These are phyloP conservation scores for Centropus bengalensis DNA, from an alignment of 2,113 vertebrate species.

Conservation along the genomic window DNA sequence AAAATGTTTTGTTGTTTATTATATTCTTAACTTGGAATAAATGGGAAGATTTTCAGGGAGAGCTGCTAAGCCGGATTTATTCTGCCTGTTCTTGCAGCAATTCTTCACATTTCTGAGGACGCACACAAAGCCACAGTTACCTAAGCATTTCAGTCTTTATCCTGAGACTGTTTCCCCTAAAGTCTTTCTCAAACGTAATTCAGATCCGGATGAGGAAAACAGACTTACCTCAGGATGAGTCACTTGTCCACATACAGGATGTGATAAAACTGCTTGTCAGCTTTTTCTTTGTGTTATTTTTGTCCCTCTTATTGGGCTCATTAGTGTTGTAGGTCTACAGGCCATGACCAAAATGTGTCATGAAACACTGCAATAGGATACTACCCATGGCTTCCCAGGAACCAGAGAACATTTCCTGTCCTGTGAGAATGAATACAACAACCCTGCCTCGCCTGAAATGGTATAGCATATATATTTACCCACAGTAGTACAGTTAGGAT, in stretches of 20 bases:
- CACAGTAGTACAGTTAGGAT: background rate
- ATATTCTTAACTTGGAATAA: background rate
- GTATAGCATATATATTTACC: background rate
- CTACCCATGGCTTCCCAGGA: background rate
- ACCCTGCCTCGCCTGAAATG: background rate
- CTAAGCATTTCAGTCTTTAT: background rate
- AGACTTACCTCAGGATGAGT: constrained; percentile 10
- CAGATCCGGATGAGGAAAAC: background rate
- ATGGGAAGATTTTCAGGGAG: background rate
- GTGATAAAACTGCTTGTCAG: background rate
- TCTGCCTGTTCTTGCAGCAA: background rate
- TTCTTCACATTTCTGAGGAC: background rate
- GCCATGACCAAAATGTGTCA: background rate
- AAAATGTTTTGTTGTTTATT: background rate
- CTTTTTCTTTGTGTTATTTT: background rate
- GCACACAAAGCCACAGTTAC: background rate
- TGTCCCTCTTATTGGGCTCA: background rate
- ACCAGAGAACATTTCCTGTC: background rate
- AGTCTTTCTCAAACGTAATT: background rate
- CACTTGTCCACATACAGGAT: background rate
- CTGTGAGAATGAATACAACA: background rate
- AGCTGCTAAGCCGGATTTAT: background rate
- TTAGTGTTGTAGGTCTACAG: background rate
- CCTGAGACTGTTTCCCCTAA: background rate
- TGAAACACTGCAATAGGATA: background rate